A percentile compares a stretch with the other conserved stretches of the same genome.
phyloP scores from a whole-genome alignment of 2,113 vertebrate species.

The Gracilinanus agilis region DNA sequence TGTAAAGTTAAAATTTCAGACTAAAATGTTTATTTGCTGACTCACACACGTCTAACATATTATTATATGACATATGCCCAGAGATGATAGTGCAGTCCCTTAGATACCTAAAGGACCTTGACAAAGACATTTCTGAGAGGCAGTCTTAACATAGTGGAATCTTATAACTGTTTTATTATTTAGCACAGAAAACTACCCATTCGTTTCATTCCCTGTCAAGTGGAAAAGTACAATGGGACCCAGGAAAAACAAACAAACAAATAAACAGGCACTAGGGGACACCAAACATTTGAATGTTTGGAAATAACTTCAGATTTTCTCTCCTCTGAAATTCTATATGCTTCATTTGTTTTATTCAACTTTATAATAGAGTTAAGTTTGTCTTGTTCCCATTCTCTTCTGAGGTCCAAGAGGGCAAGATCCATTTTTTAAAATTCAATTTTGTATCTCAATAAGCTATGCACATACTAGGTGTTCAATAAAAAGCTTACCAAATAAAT shows the following conservation, averaged over 20 bases:
- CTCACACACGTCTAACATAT: background rate
- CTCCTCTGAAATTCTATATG: background rate
- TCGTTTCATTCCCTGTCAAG: background rate
- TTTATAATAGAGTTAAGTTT: background rate
- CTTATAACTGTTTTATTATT: background rate
- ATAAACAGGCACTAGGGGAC: background rate
- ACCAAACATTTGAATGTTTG: background rate
- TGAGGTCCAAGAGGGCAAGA: background rate
- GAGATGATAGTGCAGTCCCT: background rate
- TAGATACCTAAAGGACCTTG: background rate
- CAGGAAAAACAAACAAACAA: background rate
- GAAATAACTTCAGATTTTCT: background rate
- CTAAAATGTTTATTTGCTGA: background rate
- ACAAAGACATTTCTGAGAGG: constrained; percentile 8
- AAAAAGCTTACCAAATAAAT: background rate
- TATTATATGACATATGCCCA: background rate
- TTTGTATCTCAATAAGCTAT: background rate
- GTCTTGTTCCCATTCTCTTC: background rate
- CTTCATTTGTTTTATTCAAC: background rate
- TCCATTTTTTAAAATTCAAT: background rate
- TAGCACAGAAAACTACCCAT: background rate
- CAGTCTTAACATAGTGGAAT: background rate
- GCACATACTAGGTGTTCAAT: background rate
- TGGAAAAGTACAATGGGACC: background rate
- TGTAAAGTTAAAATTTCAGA: constrained; percentile 14